A percentile compares a stretch with the other conserved stretches of the same genome.
These are phyloP conservation scores for Papilio elwesi DNA, from an alignment of 2,888 invertebrate species.

Conservation along the genomic window DNA sequence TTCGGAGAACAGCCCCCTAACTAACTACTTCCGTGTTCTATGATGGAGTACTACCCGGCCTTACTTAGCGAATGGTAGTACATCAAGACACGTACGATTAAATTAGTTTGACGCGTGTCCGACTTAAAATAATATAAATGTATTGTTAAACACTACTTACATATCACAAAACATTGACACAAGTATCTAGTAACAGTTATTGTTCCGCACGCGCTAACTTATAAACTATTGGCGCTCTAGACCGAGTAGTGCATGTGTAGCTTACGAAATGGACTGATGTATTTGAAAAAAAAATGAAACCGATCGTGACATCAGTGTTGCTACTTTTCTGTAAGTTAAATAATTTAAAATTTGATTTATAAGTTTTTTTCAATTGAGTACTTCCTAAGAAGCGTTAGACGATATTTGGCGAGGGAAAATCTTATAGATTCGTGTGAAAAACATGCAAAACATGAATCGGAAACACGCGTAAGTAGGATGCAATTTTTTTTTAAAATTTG, in stretches of 20 bases:
- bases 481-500: too few species aligned
- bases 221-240: neutral
- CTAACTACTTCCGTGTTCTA: too few species aligned
- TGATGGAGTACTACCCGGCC: too few species aligned
- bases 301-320: neutral
- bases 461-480: too few species aligned
- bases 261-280: neutral
- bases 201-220: neutral
- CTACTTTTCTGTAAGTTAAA: constrained; percentile 19
- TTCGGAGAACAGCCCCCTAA: too few species aligned
- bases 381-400: too few species aligned
- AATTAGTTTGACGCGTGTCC: neutral
- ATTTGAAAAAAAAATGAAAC: constrained; percentile 13
- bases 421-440: too few species aligned
- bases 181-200: constrained; percentile 13
- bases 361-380: too few species aligned
- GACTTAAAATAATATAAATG: constrained; percentile 6
- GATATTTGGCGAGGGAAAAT: too few species aligned
- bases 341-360: neutral
- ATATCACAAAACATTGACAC: constrained; percentile 10
- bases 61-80: too few species aligned
- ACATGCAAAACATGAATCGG: too few species aligned
- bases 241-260: neutral
- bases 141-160: constrained; percentile 16
- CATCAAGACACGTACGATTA: neutral